phyloP scores from a whole-genome alignment of 2,888 invertebrate genomes.

The Hydrotaea cyrtoneurina region DNA sequence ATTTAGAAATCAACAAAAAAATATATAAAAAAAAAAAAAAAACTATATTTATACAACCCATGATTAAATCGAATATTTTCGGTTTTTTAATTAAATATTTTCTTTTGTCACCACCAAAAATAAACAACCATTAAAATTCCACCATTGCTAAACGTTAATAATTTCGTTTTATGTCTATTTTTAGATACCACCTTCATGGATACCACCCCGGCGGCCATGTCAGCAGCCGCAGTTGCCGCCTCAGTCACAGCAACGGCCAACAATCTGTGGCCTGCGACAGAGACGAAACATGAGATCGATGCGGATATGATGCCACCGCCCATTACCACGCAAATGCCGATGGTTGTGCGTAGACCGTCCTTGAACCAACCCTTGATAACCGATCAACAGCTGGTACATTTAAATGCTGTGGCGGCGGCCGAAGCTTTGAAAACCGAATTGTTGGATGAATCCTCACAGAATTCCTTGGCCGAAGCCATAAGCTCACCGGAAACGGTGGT shows the following conservation, averaged over 20 bases:
- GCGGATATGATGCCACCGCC: slow-evolving; percentile 87
- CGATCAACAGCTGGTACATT: slow-evolving; percentile 76
- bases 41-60: background rate
- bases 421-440: slow-evolving; percentile 85
- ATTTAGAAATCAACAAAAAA: slow-evolving; percentile 30
- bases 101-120: slow-evolving; percentile 40
- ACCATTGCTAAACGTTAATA: slow-evolving; percentile 70
- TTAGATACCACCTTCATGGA: slow-evolving; percentile 79
- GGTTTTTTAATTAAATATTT: slow-evolving; percentile 44
- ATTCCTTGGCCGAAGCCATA: slow-evolving; percentile 75
- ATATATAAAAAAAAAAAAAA: slow-evolving; percentile 9
- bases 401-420: slow-evolving; percentile 77
- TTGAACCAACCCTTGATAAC: slow-evolving; percentile 81
- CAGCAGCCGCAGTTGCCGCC: slow-evolving; percentile 69
- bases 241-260: slow-evolving; percentile 48
- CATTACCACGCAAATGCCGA: slow-evolving; percentile 83
- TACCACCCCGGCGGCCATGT: slow-evolving; percentile 70
- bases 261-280: slow-evolving; percentile 67
- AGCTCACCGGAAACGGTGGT: slow-evolving; percentile 79
- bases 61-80: background rate
- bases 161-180: slow-evolving; percentile 72
- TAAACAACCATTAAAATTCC: slow-evolving; percentile 13
- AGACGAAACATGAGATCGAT: slow-evolving; percentile 82
- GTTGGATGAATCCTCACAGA: slow-evolving; percentile 87
- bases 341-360: slow-evolving; percentile 85